phyloP scores from a whole-genome alignment of 1,140 invertebrate genomes.

The Araneus ventricosus region DNA sequence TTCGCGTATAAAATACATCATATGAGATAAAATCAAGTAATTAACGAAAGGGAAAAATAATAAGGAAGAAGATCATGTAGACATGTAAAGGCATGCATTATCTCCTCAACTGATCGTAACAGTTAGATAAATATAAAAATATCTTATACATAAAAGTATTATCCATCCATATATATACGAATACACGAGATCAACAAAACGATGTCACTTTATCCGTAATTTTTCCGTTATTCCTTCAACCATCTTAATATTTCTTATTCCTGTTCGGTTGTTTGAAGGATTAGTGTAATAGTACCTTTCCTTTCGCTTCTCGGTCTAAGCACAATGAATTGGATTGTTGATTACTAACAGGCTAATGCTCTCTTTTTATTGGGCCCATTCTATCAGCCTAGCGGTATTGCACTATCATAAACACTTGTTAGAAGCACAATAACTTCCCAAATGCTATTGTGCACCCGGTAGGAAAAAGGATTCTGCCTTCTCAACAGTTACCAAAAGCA shows the following conservation, averaged over 20 bases:
- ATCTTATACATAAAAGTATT: background rate
- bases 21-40: too few species aligned
- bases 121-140: too few species aligned
- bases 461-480: background rate
- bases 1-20: too few species aligned
- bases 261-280: background rate
- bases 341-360: conserved; percentile 37
- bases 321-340: conserved; percentile 53
- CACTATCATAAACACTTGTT: conserved; percentile 49
- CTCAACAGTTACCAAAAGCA: background rate
- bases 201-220: background rate
- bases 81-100: too few species aligned
- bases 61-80: too few species aligned
- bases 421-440: background rate
- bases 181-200: background rate
- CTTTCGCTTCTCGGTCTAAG: background rate
- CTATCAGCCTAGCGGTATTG: background rate
- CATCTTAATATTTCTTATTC: conserved; percentile 33
- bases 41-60: too few species aligned
- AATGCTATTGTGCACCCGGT: background rate
- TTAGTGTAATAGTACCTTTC: conserved; percentile 12
- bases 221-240: background rate
- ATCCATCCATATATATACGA: background rate
- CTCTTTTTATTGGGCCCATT: conserved; percentile 36
- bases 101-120: too few species aligned